Conservation (phyloP, 2,797 vertebrate genomes). For the Melanotaenia maccullochi region DNA sequence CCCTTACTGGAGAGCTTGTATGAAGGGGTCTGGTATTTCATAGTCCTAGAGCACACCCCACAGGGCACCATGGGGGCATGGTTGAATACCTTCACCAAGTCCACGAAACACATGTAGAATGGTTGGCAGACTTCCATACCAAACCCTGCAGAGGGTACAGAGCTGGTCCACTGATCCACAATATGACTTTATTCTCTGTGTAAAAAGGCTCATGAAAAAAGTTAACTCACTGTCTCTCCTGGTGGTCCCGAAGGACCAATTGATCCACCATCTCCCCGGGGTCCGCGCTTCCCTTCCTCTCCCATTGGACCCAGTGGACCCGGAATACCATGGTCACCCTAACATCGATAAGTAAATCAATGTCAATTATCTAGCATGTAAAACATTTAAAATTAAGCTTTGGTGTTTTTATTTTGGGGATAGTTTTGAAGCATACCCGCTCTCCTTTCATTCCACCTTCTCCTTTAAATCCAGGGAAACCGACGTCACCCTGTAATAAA, state of each 20-base stretch:
- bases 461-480: constrained; percentile 90
- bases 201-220: background rate
- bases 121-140: background rate
- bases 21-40: too few species aligned
- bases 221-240: constrained; percentile 90
- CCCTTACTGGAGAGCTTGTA: too few species aligned
- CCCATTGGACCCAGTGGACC: constrained; percentile 90
- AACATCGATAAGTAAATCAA: constrained; percentile 23
- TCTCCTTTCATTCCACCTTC: constrained; percentile 94
- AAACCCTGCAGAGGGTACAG: background rate
- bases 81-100: too few species aligned
- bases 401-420: background rate
- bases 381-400: background rate
- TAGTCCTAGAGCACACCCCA: too few species aligned
- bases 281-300: constrained; percentile 94
- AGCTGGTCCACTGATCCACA: too few species aligned
- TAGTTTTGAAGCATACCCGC: constrained; percentile 80
- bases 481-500: constrained; percentile 87
- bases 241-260: constrained; percentile 84
- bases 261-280: constrained; percentile 87
- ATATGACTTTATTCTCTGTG: background rate
- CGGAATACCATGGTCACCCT: constrained; percentile 88
- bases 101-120: too few species aligned
- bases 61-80: too few species aligned
- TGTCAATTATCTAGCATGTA: background rate